phyloP scores from a whole-genome alignment of 2,797 vertebrate species.

The Rhyacichthys aspro region DNA sequence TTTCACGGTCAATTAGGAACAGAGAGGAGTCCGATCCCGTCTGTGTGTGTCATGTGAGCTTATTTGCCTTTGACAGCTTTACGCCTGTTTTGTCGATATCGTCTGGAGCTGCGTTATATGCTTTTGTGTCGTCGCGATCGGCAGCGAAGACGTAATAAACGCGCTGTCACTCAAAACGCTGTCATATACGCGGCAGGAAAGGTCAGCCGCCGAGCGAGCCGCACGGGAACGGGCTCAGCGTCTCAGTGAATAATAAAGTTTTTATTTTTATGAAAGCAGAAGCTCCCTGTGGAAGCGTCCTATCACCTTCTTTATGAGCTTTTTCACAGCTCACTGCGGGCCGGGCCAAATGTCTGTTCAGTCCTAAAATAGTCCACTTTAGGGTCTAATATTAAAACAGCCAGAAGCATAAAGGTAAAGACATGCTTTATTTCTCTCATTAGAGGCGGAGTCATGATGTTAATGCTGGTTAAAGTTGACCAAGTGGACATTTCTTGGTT shows the following conservation, averaged over 20 bases:
- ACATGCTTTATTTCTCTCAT: no score
- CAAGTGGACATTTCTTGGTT: no score
- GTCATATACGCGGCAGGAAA: constrained; percentile 11
- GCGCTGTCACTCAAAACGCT: constrained; percentile 29
- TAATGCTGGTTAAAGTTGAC: no score
- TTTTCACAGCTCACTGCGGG: constrained; percentile 54
- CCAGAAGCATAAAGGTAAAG: no score
- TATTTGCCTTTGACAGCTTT: constrained; percentile 56
- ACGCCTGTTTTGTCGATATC: constrained; percentile 50
- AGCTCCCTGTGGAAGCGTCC: constrained; percentile 38
- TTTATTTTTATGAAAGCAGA: constrained; percentile 62
- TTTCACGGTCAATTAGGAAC: constrained; percentile 75
- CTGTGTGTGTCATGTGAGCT: constrained; percentile 35
- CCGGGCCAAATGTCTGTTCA: constrained; percentile 49
- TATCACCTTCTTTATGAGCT: constrained; percentile 52
- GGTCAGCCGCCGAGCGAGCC: constrained; percentile 44
- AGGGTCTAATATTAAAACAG: constrained; percentile 24
- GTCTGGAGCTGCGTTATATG: no score
- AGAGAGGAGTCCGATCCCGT: constrained; percentile 48
- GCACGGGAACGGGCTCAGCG: constrained; percentile 30
- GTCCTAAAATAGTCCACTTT: constrained; percentile 16
- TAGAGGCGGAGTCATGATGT: no score
- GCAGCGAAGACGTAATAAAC: constrained; percentile 26
- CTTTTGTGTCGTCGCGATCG: constrained; percentile 29
- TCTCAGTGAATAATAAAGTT: constrained; percentile 63